Conservation (phyloP, 2,888 invertebrate species). For the Cynaeus angustus region DNA sequence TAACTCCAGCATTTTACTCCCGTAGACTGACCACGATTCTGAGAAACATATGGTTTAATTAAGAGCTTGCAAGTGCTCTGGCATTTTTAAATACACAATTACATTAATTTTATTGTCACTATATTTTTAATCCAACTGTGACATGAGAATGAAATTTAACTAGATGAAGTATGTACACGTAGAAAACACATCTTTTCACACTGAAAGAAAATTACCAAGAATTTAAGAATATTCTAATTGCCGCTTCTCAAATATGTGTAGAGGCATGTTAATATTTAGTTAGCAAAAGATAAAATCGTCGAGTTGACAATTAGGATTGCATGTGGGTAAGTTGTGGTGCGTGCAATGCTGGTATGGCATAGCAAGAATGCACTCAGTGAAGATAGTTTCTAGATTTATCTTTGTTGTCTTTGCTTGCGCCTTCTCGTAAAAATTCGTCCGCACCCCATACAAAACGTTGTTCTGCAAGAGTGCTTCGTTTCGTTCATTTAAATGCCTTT, state of each 20-base stretch:
- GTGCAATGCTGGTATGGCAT: neutral
- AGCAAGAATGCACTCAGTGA: neutral
- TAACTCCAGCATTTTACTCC: no score
- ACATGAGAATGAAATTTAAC: neutral
- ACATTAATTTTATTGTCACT: neutral
- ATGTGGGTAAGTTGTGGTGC: neutral
- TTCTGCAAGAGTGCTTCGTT: conserved; percentile 35
- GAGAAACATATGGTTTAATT: neutral
- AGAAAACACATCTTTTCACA: no score
- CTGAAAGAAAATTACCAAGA: neutral
- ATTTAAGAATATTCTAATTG: neutral
- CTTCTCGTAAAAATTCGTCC: conserved; percentile 31
- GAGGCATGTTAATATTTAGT: conserved; percentile 1
- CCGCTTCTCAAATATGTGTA: neutral
- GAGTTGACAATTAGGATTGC: conserved; percentile 2
- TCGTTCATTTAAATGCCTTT: conserved; percentile 12
- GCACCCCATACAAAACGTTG: conserved; percentile 31
- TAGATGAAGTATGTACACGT: neutral
- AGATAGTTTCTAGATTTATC: conserved; percentile 13
- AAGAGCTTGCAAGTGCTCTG: neutral
- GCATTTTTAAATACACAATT: neutral
- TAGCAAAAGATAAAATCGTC: neutral
- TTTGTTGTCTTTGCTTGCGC: conserved; percentile 9
- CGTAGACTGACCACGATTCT: neutral
- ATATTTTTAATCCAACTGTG: neutral